Conservation (phyloP, 2,797 vertebrate species). For the Chaenodraco wilsoni region DNA sequence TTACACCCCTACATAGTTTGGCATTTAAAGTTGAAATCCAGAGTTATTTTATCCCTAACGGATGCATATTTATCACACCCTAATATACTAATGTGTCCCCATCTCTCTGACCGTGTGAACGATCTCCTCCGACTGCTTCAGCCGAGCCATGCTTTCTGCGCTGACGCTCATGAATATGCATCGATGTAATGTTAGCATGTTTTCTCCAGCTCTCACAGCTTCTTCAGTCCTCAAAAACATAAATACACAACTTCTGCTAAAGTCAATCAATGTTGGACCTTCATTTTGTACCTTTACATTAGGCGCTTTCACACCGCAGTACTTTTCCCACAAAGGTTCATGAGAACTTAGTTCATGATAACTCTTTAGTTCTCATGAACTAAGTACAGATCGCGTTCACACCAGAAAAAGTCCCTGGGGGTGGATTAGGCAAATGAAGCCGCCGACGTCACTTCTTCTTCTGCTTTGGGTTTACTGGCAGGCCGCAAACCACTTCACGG, state of each 20-base stretch:
- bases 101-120: conserved; percentile 49
- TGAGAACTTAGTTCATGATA: too few relatives aligned
- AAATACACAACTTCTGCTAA: conserved; percentile 3
- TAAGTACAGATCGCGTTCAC: too few relatives aligned
- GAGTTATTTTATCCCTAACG: conserved; percentile 37
- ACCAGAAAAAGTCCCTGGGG: too few relatives aligned
- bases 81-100: conserved; percentile 55
- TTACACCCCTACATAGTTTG: conserved; percentile 24
- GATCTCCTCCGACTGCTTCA: conserved; percentile 49
- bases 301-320: too few relatives aligned
- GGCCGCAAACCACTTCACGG: too few relatives aligned
- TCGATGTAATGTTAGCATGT: conserved; percentile 33
- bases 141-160: conserved; percentile 39
- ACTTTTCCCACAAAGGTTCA: too few relatives aligned
- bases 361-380: too few relatives aligned
- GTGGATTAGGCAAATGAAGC: too few relatives aligned
- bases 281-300: neutral
- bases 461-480: too few relatives aligned
- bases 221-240: conserved; percentile 19
- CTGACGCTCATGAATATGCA: conserved; percentile 57
- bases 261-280: neutral
- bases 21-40: conserved; percentile 59
- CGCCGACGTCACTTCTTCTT: too few relatives aligned
- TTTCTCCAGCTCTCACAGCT: conserved; percentile 21
- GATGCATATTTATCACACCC: conserved; percentile 56